Evolutionary conservation across 2,888 invertebrate genomes (phyloP).

Genomic region (Bimastos eiseni): DNA sequence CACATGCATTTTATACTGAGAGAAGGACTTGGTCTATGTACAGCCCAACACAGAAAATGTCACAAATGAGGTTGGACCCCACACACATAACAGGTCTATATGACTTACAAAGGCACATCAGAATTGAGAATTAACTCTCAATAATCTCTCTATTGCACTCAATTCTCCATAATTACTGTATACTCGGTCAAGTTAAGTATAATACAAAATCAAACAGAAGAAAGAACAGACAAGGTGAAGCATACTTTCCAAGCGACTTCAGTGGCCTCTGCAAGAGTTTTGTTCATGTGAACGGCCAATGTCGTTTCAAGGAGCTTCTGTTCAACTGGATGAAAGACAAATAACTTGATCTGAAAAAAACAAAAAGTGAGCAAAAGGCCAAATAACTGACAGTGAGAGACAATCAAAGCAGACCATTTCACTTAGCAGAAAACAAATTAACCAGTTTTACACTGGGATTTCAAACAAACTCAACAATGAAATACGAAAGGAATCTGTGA

Average conservation of each 20-base stretch:
- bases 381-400: neutral
- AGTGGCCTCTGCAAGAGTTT: slow-evolving; percentile 69
- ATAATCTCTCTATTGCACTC: neutral
- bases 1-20: too few species aligned
- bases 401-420: neutral
- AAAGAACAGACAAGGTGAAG: neutral
- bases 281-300: slow-evolving; percentile 69
- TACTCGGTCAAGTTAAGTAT: neutral
- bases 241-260: slow-evolving; percentile 67
- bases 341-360: slow-evolving; percentile 66
- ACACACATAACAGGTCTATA: too few species aligned
- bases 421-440: neutral
- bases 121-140: neutral
- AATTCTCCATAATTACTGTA: neutral
- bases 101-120: neutral
- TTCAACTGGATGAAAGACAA: slow-evolving; percentile 69
- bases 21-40: too few species aligned
- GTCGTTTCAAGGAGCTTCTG: slow-evolving; percentile 67
- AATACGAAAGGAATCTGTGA: neutral
- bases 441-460: neutral
- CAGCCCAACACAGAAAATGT: too few species aligned
- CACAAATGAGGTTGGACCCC: too few species aligned
- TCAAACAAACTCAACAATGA: neutral
- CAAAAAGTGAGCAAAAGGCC: neutral
- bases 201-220: neutral